A percentile compares a stretch with the other conserved stretches of the same genome.
phyloP scores from a whole-genome alignment of 2,888 invertebrate genomes.

The Hermaeophaga mercurialis region DNA sequence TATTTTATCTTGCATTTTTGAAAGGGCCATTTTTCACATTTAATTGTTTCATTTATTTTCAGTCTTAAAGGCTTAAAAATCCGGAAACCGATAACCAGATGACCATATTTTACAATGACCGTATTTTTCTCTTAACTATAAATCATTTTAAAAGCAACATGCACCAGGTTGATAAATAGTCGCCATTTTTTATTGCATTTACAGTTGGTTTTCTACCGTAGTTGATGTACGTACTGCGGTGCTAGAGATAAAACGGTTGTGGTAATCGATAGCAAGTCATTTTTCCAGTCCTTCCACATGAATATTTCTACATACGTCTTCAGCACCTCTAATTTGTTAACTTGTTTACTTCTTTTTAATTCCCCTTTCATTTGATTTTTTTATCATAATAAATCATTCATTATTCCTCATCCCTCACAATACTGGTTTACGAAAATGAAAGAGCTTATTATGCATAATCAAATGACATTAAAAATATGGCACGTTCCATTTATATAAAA shows the following conservation, averaged over 20 bases:
- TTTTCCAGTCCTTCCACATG: not conserved
- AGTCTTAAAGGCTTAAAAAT: conserved; percentile 23
- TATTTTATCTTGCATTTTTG: conserved; percentile 26
- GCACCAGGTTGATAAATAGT: conserved; percentile 5
- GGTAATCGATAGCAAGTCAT: not conserved
- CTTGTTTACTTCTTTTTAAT: too few species aligned
- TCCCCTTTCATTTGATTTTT: too few species aligned
- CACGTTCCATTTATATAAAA: too few species aligned
- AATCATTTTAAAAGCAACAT: conserved; percentile 23
- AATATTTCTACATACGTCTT: too few species aligned
- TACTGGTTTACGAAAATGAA: too few species aligned
- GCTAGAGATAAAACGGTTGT: not conserved
- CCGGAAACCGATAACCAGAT: conserved; percentile 22
- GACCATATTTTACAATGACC: conserved; percentile 21
- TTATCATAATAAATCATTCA: too few species aligned
- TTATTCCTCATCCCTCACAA: too few species aligned
- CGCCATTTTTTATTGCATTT: not conserved
- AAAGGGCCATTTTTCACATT: conserved; percentile 30
- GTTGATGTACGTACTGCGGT: not conserved
- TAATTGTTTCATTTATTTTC: conserved; percentile 35
- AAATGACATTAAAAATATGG: too few species aligned
- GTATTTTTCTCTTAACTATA: conserved; percentile 8
- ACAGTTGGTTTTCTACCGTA: not conserved
- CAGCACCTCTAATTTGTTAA: too few species aligned
- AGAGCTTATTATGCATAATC: too few species aligned